Conservation (phyloP, 2,888 invertebrate species). For the Saturnia pavonia region DNA sequence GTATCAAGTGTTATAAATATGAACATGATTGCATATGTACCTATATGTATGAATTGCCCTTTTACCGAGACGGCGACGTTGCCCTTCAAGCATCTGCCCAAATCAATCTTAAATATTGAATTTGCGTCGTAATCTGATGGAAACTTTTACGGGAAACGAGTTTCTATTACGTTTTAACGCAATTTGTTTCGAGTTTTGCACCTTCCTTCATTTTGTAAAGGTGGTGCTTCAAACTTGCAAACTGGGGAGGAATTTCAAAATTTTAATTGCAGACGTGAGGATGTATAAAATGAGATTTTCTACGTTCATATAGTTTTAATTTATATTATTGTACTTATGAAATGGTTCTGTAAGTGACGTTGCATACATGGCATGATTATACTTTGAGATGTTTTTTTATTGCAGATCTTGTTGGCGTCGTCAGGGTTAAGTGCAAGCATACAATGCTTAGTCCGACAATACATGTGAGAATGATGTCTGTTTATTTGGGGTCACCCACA, state of each 20-base stretch:
- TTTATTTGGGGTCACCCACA: too few species aligned
- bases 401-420: too few species aligned
- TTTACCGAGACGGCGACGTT: constrained; percentile 48
- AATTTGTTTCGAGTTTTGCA: constrained; percentile 78
- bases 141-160: constrained; percentile 78
- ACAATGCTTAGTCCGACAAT: too few species aligned
- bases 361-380: not conserved
- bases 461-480: too few species aligned
- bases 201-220: constrained; percentile 55
- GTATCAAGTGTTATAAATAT: not conserved
- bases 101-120: constrained; percentile 82
- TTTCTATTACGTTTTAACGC: constrained; percentile 80
- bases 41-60: constrained; percentile 41
- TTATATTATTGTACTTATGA: constrained; percentile 24
- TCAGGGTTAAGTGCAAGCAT: not conserved
- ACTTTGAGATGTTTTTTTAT: too few species aligned
- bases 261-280: constrained; percentile 65
- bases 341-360: constrained; percentile 21
- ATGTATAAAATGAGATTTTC: constrained; percentile 48
- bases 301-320: constrained; percentile 33
- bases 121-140: constrained; percentile 77
- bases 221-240: constrained; percentile 60
- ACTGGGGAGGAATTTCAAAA: constrained; percentile 55
- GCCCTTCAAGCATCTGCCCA: constrained; percentile 74
- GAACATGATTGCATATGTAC: not conserved